Percentiles rank a stretch among this genome's conserved stretches.
These are phyloP conservation scores for Lepidocyrtoides sp. DNA, from an alignment of 2,888 invertebrate genomes.

Conservation along the genomic window DNA sequence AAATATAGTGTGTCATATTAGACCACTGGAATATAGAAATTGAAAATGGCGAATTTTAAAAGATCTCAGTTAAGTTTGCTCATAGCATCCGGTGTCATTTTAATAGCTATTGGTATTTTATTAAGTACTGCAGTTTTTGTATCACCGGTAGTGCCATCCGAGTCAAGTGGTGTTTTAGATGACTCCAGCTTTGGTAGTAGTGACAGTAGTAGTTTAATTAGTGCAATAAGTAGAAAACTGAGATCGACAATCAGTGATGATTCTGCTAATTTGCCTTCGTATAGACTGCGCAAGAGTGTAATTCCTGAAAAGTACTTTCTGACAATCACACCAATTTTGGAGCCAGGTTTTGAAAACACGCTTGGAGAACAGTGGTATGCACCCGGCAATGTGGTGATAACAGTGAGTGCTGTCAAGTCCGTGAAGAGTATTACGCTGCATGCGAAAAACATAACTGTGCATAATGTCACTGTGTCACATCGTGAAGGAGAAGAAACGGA, in stretches of 20 bases:
- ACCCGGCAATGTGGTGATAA: constrained; percentile 63
- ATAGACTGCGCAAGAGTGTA: constrained; percentile 57
- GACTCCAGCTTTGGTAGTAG: background rate
- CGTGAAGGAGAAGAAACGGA: background rate
- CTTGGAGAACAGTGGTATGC: constrained; percentile 72
- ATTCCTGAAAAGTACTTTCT: constrained; percentile 63
- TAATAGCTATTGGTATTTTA: background rate
- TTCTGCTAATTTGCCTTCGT: constrained; percentile 11
- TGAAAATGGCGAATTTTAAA: constrained; percentile 12
- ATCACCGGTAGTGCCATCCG: background rate
- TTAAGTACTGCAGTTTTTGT: constrained; percentile 7
- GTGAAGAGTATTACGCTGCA: constrained; percentile 61
- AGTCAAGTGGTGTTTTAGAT: background rate
- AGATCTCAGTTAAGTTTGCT: constrained; percentile 2
- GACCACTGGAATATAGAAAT: background rate
- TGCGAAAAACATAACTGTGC: constrained; percentile 53
- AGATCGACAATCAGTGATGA: background rate
- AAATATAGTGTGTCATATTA: background rate
- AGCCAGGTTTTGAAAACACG: constrained; percentile 45
- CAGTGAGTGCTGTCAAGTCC: background rate
- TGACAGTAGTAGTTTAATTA: background rate
- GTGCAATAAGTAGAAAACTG: background rate
- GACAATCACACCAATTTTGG: constrained; percentile 67
- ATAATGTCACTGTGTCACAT: constrained; percentile 34
- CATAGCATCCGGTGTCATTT: background rate